These are phyloP conservation scores for Heteromyza rotundicornis DNA, from an alignment of 2,888 invertebrate species.

Conservation along the genomic window DNA sequence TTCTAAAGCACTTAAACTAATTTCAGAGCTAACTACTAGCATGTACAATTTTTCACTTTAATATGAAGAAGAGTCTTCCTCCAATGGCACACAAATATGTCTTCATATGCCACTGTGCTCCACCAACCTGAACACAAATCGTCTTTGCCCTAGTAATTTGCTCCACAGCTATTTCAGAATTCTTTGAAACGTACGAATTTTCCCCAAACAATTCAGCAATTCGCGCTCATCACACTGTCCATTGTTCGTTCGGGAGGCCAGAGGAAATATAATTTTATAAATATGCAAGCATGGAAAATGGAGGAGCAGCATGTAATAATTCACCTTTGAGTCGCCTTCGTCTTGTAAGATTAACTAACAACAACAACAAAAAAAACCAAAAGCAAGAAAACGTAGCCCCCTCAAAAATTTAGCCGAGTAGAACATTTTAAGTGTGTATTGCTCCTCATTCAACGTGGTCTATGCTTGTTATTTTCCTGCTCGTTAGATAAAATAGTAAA, in stretches of 20 bases:
- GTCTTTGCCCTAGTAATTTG: background rate
- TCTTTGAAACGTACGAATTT: background rate
- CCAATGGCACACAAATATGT: background rate
- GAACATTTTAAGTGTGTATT: background rate
- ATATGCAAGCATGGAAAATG: too few relatives aligned
- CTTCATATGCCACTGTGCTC: conserved; percentile 1
- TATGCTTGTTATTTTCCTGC: background rate
- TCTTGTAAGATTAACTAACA: background rate
- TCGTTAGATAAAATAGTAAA: conserved; percentile 11
- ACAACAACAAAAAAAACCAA: background rate
- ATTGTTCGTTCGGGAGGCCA: background rate
- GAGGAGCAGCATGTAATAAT: conserved; percentile 1
- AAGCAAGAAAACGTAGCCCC: background rate
- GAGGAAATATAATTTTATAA: background rate
- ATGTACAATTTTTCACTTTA: too few relatives aligned
- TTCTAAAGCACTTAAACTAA: background rate
- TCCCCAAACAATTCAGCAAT: too few relatives aligned
- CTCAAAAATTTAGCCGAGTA: conserved; percentile 3
- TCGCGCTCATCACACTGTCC: background rate
- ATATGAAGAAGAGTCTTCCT: too few relatives aligned
- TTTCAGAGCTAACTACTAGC: too few relatives aligned
- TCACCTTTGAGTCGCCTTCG: background rate
- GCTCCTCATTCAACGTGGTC: background rate
- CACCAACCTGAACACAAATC: background rate
- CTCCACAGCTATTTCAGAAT: too few relatives aligned